phyloP scores from a whole-genome alignment of 2,113 vertebrate genomes.

The Cynoglossus semilaevis region DNA sequence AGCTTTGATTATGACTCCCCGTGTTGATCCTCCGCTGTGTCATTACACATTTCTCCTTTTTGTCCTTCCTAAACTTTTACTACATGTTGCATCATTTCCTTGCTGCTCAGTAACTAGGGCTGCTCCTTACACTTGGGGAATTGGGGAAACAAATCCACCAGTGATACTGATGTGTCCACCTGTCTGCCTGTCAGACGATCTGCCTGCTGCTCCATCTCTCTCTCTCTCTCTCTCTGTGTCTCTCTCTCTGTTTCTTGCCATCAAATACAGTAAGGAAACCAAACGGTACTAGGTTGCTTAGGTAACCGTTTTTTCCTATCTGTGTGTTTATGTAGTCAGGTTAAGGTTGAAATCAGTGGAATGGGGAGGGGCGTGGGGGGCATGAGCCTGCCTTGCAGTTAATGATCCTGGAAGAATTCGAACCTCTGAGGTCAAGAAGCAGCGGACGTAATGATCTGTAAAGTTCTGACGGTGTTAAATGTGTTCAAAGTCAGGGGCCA shows the following conservation, averaged over 20 bases:
- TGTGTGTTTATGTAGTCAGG: constrained; percentile 35
- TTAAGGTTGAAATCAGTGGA: constrained; percentile 38
- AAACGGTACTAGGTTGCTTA: constrained; percentile 60
- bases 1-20: not conserved
- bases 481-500: not conserved
- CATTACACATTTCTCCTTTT: constrained; percentile 5
- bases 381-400: constrained; percentile 1
- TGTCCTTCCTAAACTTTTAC: constrained; percentile 12
- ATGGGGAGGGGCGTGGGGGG: constrained; percentile 1
- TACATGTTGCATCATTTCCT: constrained; percentile 22
- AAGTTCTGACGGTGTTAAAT: not conserved
- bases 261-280: constrained; percentile 26
- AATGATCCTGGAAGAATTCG: constrained; percentile 13
- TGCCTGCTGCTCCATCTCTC: constrained; percentile 14
- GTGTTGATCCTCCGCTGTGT: not conserved
- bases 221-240: constrained; percentile 47
- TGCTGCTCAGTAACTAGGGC: constrained; percentile 14
- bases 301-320: constrained; percentile 54
- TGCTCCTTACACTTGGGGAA: constrained; percentile 31
- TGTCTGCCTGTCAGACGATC: constrained; percentile 31
- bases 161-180: constrained; percentile 11
- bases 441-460: not conserved
- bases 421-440: constrained; percentile 1
- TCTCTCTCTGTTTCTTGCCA: not conserved
- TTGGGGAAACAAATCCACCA: constrained; percentile 35